Conservation (phyloP, 2,113 vertebrate species). For the Sclerurus mexicanus region DNA sequence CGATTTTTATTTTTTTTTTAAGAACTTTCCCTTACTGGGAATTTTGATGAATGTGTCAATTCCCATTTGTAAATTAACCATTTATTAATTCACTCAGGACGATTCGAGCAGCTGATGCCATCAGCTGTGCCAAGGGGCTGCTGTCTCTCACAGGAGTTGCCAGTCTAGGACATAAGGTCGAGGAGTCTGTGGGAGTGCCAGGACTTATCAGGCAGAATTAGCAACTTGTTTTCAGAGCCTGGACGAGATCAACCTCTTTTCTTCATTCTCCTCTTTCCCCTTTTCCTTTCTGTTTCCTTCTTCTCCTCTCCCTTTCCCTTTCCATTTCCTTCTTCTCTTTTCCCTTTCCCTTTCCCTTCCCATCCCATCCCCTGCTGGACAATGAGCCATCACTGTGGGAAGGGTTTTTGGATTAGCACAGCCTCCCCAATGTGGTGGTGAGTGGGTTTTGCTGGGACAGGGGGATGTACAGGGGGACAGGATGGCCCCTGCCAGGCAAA, state of each 20-base stretch:
- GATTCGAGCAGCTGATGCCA: not conserved
- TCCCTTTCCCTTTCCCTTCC: not conserved
- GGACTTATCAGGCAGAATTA: not conserved
- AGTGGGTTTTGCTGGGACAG: not conserved
- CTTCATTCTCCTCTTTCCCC: too few relatives aligned
- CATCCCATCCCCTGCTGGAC: not conserved
- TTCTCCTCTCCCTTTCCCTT: not conserved
- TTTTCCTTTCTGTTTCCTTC: too few relatives aligned
- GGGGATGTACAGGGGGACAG: rapidly evolving
- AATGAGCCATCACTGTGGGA: not conserved
- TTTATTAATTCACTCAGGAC: not conserved
- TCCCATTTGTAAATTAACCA: not conserved
- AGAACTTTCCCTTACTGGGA: not conserved
- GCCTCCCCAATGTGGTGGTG: rapidly evolving
- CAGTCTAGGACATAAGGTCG: not conserved
- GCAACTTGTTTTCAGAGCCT: not conserved
- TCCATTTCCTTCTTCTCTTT: not conserved
- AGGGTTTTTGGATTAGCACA: not conserved
- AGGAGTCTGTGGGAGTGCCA: not conserved
- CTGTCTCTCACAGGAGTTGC: not conserved
- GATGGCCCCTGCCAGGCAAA: not conserved
- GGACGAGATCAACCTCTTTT: not conserved
- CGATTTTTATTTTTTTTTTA: not conserved
- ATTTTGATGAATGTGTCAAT: not conserved
- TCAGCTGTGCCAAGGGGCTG: not conserved